phyloP scores from a whole-genome alignment of 2,113 vertebrate species.

The Sterrhoptilus dennistouni region DNA sequence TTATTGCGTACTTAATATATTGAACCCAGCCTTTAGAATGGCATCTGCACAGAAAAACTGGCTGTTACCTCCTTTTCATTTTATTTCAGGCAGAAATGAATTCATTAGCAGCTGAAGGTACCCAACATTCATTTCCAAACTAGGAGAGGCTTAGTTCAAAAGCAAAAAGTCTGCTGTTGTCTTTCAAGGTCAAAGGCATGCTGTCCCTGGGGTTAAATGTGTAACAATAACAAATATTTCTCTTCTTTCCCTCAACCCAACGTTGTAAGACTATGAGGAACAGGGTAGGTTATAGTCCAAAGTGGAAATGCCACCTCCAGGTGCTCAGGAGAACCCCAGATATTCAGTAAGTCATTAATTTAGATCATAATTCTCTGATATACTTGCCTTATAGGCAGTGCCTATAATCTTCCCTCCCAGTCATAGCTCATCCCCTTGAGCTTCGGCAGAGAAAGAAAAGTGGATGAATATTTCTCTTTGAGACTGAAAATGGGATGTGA shows the following conservation, averaged over 20 bases:
- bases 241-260: not conserved
- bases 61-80: not conserved
- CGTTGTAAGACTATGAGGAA: not conserved
- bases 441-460: not conserved
- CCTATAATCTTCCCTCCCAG: not conserved
- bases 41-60: not conserved
- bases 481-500: not conserved
- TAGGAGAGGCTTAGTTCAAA: not conserved
- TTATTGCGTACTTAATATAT: not conserved
- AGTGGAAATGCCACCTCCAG: not conserved
- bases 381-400: not conserved
- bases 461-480: not conserved
- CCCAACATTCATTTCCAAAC: not conserved
- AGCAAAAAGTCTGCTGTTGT: not conserved
- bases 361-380: not conserved
- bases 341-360: not conserved
- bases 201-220: not conserved
- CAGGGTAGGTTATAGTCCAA: not conserved
- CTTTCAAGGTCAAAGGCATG: not conserved
- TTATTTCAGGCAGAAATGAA: not conserved
- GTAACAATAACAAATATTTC: not conserved
- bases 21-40: not conserved
- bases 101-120: not conserved
- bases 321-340: not conserved
- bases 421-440: not conserved